Evolutionary conservation across 2,797 vertebrate species (phyloP).

Genomic region (Alca torda): DNA sequence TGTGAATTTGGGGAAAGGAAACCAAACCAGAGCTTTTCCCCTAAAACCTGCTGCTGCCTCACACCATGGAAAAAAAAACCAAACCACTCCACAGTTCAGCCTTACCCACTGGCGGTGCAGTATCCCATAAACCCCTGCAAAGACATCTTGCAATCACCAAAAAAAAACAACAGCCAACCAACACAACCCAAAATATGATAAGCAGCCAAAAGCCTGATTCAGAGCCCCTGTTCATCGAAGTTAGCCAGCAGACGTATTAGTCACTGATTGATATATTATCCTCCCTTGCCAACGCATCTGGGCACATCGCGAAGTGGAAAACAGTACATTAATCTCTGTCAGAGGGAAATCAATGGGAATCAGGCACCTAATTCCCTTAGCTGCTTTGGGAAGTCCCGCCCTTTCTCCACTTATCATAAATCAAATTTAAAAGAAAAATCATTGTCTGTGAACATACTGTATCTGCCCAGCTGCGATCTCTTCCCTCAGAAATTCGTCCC

Average conservation of each 20-base stretch:
- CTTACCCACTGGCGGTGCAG: not conserved
- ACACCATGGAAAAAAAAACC: not conserved
- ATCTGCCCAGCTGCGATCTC: not conserved
- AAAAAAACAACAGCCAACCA: not conserved
- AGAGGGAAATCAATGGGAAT: slow-evolving; percentile 65
- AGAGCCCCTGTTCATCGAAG: not conserved
- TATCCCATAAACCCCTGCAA: not conserved
- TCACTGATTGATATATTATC: slow-evolving; percentile 66
- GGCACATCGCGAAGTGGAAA: slow-evolving; percentile 26
- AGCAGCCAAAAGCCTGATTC: not conserved
- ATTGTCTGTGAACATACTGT: not conserved
- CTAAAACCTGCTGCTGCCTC: not conserved
- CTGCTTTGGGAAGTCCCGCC: slow-evolving; percentile 52
- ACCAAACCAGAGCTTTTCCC: not conserved
- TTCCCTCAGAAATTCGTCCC: not conserved
- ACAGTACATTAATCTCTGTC: slow-evolving; percentile 69
- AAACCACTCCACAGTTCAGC: accelerated
- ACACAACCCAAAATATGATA: not conserved
- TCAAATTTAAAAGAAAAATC: slow-evolving; percentile 43
- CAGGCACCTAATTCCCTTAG: slow-evolving; percentile 64
- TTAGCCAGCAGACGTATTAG: slow-evolving; percentile 43
- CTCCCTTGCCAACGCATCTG: slow-evolving; percentile 61
- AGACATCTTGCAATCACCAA: not conserved
- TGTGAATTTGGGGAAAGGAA: not conserved
- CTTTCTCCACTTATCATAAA: slow-evolving; percentile 59